Evolutionary conservation across 1,140 invertebrate species (phyloP), one percentile per base, ranked within the genome.

Genomic region (Aphelinus certus): DNA sequence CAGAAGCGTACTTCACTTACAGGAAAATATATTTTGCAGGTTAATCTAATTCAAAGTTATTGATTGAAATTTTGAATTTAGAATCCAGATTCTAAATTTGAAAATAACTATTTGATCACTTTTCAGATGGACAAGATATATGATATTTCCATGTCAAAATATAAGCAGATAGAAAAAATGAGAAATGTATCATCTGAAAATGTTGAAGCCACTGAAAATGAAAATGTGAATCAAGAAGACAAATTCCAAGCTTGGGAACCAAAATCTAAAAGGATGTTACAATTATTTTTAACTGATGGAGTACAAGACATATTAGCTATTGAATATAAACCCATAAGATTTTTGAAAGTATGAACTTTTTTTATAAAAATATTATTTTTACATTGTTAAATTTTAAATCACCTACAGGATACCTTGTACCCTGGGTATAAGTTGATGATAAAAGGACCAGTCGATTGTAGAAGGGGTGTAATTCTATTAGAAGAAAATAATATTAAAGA

Each of bases 211-310:
- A 88, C 88, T 5, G 86, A 88, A 69, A 83, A 86, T 48, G 89
- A 91, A 67, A 83, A 85, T 61, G 47, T 9, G 48, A 26, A 10
- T 1, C 85, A 85, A 71, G 84, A 85, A 66, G 85, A 85, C 68
- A 78, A 90, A 77, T 79, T 83, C 9, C 72, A 81, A 10, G 72
- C 76, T 26, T 87, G 84, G 81, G 81, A 87, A 62, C 79, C 81
- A 53, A 86, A 80, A 43, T 79, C 83, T 4, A 91, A 90, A 76
- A 85, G 93, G 81, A 93, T 94, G 90, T 88, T 95, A 73, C 91
- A 93, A 83, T 82, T 96, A 55, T 90, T 89, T 64, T 84, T 96
- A 69, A 95, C 94, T 43, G 95, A 96, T 90, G 95, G 95, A 9
- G 86, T 90, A 2, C 91, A 92, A 81, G 87, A 91, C 77, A 80